Conservation (phyloP, 2,888 invertebrate genomes). For the Cataglyphis albicans region DNA sequence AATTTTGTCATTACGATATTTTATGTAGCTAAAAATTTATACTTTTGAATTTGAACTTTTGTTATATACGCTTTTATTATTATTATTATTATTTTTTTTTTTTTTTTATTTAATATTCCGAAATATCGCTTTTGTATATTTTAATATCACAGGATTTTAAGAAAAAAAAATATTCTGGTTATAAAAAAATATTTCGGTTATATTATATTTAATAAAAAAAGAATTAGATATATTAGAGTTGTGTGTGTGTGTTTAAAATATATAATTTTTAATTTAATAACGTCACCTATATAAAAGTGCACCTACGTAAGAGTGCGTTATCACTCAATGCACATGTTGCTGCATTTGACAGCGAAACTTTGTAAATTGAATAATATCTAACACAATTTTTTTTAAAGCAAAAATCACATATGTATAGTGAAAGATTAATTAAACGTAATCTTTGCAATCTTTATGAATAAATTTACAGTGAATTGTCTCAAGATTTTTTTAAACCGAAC, state of each 20-base stretch:
- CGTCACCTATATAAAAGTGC: background rate
- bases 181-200: background rate
- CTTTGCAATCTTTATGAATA: background rate
- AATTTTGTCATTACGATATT: background rate
- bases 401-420: background rate
- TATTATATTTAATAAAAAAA: background rate
- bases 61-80: background rate
- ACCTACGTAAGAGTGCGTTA: background rate
- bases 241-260: background rate
- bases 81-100: background rate
- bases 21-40: background rate
- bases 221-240: background rate
- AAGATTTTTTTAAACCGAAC: background rate
- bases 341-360: background rate
- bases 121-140: background rate
- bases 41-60: background rate
- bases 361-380: slow-evolving; percentile 1
- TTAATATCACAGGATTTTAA: background rate
- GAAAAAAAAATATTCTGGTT: background rate
- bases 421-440: background rate
- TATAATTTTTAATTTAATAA: background rate
- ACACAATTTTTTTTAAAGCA: background rate
- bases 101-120: background rate
- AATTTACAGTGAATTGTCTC: background rate
- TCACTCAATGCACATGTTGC: background rate